These are phyloP conservation scores for Oncorhynchus gorbuscha DNA, from an alignment of 2,113 vertebrate species.

Conservation along the genomic window DNA sequence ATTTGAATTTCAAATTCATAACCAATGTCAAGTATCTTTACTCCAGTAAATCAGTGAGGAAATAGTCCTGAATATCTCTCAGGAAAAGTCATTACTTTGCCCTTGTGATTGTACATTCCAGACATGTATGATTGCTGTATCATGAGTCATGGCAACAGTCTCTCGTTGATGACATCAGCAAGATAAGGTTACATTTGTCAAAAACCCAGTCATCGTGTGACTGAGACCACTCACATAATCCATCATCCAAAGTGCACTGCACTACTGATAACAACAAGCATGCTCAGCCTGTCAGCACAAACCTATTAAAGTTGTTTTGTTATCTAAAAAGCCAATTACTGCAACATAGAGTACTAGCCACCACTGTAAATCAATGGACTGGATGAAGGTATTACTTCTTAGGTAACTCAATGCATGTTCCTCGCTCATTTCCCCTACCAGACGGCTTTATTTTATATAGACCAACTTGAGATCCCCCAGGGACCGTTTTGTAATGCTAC, in stretches of 20 bases:
- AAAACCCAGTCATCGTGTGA: neutral
- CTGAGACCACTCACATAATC: neutral
- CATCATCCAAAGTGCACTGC: neutral
- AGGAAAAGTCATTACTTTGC: neutral
- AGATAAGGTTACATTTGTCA: neutral
- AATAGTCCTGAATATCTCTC: neutral
- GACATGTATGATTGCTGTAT: neutral
- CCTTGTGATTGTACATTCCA: neutral
- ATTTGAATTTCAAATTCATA: neutral
- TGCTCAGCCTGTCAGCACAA: neutral
- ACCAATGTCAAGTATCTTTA: too few species aligned
- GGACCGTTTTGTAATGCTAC: neutral
- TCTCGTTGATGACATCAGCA: constrained; percentile 25
- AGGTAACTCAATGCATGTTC: constrained; percentile 1
- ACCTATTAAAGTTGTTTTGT: constrained; percentile 5
- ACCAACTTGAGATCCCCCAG: neutral
- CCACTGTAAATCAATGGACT: constrained; percentile 6
- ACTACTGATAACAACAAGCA: neutral
- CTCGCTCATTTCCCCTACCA: neutral
- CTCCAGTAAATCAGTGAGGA: neutral
- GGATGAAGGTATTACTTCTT: neutral
- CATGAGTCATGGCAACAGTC: neutral
- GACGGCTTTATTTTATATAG: neutral
- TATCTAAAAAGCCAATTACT: neutral
- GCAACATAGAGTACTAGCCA: neutral